Evolutionary conservation across 2,797 vertebrate genomes (phyloP).

Genomic region (Poecile montanus): DNA sequence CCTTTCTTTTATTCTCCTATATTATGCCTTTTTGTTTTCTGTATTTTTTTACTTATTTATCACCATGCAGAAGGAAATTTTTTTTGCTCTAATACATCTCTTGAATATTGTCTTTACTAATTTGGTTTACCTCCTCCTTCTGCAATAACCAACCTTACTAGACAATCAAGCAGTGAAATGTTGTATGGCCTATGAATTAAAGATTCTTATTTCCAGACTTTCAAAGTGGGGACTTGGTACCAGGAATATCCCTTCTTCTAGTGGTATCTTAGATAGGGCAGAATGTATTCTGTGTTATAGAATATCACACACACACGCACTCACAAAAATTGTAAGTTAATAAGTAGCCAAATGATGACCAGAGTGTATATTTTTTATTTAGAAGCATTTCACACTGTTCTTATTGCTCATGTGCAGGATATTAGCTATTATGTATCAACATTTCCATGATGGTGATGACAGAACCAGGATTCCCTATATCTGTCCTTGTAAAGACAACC

Average conservation of each 20-base stretch:
- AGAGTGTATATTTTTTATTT: background rate
- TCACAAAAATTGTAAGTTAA: background rate
- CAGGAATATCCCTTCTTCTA: background rate
- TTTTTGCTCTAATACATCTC: background rate
- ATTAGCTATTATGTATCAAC: background rate
- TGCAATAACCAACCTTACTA: background rate
- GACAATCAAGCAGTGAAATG: background rate
- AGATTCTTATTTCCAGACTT: background rate
- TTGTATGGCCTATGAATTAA: background rate
- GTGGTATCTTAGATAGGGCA: background rate
- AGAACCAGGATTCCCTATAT: background rate
- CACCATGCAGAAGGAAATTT: background rate
- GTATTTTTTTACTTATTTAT: background rate
- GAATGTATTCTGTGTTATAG: background rate
- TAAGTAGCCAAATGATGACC: background rate
- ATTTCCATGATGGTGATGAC: background rate
- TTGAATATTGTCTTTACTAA: background rate
- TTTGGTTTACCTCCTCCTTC: background rate
- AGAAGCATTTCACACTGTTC: background rate
- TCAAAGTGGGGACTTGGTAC: background rate
- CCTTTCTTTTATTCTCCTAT: background rate
- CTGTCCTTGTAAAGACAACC: background rate
- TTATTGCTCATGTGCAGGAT: background rate
- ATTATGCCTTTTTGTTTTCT: background rate
- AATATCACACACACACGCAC: background rate